Base-by-base conservation (phyloP, 2,888 invertebrate species). In the Drosophila atripex region DNA sequence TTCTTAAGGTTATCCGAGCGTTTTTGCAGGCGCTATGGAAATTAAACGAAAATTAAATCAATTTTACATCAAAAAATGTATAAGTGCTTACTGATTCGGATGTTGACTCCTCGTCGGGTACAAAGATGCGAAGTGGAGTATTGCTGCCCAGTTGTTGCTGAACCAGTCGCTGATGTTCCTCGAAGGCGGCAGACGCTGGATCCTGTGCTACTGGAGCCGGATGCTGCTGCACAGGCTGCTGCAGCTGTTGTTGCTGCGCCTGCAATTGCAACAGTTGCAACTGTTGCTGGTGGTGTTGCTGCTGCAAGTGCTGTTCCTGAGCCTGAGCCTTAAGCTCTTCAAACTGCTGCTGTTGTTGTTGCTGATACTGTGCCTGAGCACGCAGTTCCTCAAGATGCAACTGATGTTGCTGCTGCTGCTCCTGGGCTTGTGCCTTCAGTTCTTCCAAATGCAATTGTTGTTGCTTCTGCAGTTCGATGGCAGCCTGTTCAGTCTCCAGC, bases 101-200 rank as follows among this genome's bases (percentile, higher is more conserved):
- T 4, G 60, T 49, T n/a, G 71, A 59, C 28, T 92, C 92, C 14
- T 91, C 91, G 45, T 93, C 93, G 0, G 93, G 93, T 12, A 93
- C 92, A 78, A 92, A 92, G 68, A 93, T 93, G 69, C 92, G 90
- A 50, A 93, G 71, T 0, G 92, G 92, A 25, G 90, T 89, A 55
- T 90, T 90, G 30, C 69, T 63, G 3, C 91, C 88, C 21, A 90
- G 76, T 45, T 89, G 90, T 66, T 91, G 89, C 69, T 91, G 89
- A 5, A 91, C 88, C 14, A 90, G 72, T 38, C 89, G 80, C 51
- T 90, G 90, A 73, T 91, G 90, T 49, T 90, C 89, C 50, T 90
- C 88, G 64, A 90, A 90, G 0, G 91, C 90, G 2, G 86, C 65
- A 8, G 80, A 71, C 55, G 75, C 56, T 58, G 77, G 57, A 71